phyloP scores from a whole-genome alignment of 1,140 invertebrate species.

The Ceratitis capitata region DNA sequence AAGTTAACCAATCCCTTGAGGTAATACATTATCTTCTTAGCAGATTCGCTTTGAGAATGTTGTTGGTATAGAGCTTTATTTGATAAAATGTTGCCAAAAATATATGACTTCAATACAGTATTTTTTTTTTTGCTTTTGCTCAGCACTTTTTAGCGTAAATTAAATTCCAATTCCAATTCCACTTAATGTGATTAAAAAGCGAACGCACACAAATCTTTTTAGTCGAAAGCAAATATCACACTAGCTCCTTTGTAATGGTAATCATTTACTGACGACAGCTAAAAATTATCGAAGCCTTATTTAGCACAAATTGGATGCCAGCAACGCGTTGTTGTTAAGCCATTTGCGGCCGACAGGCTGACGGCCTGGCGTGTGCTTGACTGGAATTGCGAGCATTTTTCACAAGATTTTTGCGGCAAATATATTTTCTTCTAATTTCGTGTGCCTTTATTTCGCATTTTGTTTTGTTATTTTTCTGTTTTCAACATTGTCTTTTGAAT shows the following conservation, averaged over 20 bases:
- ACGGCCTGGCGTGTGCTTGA: not conserved
- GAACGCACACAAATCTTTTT: not conserved
- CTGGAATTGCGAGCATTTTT: not conserved
- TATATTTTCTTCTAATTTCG: not conserved
- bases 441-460: not conserved
- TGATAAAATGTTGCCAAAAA: too few relatives aligned
- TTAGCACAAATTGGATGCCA: not conserved
- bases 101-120: too few relatives aligned
- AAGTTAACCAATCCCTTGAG: too few relatives aligned
- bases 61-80: too few relatives aligned
- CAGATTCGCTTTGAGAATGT: too few relatives aligned
- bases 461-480: not conserved
- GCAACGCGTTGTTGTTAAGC: not conserved
- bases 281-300: not conserved
- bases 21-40: too few relatives aligned
- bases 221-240: not conserved
- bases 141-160: too few relatives aligned
- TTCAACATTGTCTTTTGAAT: not conserved
- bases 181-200: not conserved
- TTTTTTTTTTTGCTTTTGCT: too few relatives aligned
- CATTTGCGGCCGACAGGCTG: slow-evolving; percentile 3
- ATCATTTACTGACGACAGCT: not conserved
- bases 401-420: not conserved
- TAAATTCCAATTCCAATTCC: not conserved
- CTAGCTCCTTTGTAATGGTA: not conserved